Evolutionary conservation across 2,888 invertebrate genomes (phyloP).

Genomic region (Drosophila basisetae): DNA sequence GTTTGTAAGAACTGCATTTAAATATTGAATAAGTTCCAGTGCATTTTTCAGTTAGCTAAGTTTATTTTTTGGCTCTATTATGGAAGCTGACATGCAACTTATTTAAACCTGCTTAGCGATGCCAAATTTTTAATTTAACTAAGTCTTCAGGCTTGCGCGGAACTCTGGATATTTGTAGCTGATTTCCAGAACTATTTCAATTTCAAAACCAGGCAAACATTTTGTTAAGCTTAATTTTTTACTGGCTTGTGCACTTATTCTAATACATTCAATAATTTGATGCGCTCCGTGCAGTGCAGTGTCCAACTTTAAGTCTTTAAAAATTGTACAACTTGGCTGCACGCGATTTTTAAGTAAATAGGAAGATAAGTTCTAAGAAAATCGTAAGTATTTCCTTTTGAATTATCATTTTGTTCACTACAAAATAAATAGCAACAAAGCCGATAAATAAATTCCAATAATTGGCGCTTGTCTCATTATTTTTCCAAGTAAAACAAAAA

Average conservation of each 20-base stretch:
- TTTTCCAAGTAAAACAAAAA: not conserved
- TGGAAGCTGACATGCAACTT: slow-evolving; percentile 15
- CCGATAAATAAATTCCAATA: not conserved
- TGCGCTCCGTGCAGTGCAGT: not conserved
- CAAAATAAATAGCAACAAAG: not conserved
- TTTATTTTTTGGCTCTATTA: slow-evolving; percentile 11
- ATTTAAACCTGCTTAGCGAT: not conserved
- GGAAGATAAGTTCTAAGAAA: not conserved
- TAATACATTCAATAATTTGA: not conserved
- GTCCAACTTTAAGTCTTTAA: no score
- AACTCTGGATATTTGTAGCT: not conserved
- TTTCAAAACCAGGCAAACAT: not conserved
- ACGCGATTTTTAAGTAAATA: not conserved
- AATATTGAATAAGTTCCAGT: slow-evolving; percentile 47
- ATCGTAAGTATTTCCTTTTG: not conserved
- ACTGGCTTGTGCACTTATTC: not conserved
- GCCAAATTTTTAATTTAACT: not conserved
- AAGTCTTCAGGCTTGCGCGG: not conserved
- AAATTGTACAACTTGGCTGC: not conserved
- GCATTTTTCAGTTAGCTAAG: slow-evolving; percentile 27
- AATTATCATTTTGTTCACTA: not conserved
- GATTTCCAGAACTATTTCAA: slow-evolving; percentile 4
- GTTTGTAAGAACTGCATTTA: slow-evolving; percentile 48
- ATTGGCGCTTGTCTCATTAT: not conserved
- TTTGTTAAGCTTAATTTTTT: not conserved